Base-by-base conservation (phyloP, 2,113 vertebrate genomes). In the Neotragus moschatus region DNA sequence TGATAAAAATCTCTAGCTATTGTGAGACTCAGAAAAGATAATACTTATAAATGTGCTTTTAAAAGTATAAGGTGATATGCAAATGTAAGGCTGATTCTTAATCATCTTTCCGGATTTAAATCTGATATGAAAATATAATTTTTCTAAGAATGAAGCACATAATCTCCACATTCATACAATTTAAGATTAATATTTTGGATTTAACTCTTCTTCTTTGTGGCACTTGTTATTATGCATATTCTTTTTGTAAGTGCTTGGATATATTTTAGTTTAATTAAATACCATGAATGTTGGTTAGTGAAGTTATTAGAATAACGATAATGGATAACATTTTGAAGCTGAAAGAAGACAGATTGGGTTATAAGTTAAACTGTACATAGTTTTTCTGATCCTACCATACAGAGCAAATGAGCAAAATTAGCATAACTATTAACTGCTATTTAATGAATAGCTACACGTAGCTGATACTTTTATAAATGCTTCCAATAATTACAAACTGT, bases 321-420 rank as follows among this genome's bases (percentile, higher is more conserved):
- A 96, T 95, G 77, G 80, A 97, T 98, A 91, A 82, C 90, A 97
- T 96, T 77, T 85, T 77, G 97, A 98, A 98, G 96, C 96, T 97
- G 55, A 95, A 96, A 97, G 97, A 98, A 98, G 88, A 94, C 96
- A 96, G 94, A 97, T 96, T 97, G 87, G 87, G 84, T 96, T 97
- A 90, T 95, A 97, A 98, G 94, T 98, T 98, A 98, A 95, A 98
- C 97, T 98, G 97, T 98, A 93, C 96, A 97, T 96, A 98, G 90
- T 98, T 98, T 90, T 81, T 88, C 96, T 94, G 90, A 92, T 97
- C 82, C 66, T 97, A 93, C 84, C 77, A 96, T 91, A 87, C 85
- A 92, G 89, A 97, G 91, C 55, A 98, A 97, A 96, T 70, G 36
- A 85, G 92, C 88, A 84, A 96, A 97, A 97, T 97, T 98, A 95